A percentile compares a stretch with the other conserved stretches of the same genome.
Conservation (phyloP, 2,113 vertebrate genomes). For the Gadus macrocephalus region DNA sequence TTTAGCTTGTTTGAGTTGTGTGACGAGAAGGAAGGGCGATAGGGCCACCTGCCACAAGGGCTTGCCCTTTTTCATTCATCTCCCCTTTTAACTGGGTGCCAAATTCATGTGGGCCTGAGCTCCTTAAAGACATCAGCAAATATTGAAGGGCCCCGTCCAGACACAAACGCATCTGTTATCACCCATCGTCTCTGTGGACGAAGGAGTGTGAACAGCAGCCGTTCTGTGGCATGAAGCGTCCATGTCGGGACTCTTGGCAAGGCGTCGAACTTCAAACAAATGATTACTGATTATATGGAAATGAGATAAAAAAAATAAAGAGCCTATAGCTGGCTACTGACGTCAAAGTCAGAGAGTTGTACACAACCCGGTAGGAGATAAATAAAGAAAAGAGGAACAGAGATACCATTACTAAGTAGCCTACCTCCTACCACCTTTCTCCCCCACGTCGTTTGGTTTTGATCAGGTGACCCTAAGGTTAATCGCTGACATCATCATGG, state of each 20-base stretch:
- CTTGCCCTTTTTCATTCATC: conserved; percentile 48
- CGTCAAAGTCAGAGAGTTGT: too few species aligned
- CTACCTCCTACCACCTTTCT: too few species aligned
- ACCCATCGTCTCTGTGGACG: conserved; percentile 46
- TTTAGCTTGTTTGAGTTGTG: conserved; percentile 52
- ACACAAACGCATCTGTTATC: conserved; percentile 69
- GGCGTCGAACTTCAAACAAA: not conserved
- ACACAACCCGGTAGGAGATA: too few species aligned
- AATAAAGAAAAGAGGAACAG: too few species aligned
- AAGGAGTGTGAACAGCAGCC: conserved; percentile 34
- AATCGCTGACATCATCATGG: too few species aligned
- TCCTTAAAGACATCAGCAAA: conserved; percentile 63
- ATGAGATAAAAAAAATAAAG: too few species aligned
- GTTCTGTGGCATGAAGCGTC: conserved; percentile 47
- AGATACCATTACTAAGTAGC: too few species aligned
- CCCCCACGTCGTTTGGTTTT: too few species aligned
- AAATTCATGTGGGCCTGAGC: conserved; percentile 68
- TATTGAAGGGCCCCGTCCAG: conserved; percentile 63
- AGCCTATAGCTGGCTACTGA: too few species aligned
- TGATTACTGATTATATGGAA: not conserved
- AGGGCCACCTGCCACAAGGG: conserved; percentile 63
- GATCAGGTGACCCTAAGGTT: too few species aligned
- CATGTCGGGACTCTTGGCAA: conserved; percentile 46
- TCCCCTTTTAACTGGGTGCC: conserved; percentile 63
- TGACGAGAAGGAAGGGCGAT: conserved; percentile 41